Evolutionary conservation across 2,888 invertebrate species (phyloP), one percentile per base, ranked within the genome.

Genomic region (Drosophila paramelanica): DNA sequence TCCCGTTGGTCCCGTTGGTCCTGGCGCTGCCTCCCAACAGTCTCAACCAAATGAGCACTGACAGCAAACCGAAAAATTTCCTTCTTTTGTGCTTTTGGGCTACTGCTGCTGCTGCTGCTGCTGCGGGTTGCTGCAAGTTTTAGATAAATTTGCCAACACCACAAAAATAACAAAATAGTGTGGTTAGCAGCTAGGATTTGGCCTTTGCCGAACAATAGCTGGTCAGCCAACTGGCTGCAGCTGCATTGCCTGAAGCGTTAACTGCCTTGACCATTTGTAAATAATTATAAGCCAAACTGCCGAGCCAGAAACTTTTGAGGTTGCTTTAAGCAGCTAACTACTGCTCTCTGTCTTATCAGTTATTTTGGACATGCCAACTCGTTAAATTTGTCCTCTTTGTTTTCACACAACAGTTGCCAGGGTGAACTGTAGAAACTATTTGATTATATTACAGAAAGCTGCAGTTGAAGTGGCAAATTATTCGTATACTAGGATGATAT

Each of bases 131-230:
- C 55, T 62, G 72, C 81, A 53, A 83, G 66, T 77, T 74, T 74
- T 71, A 74, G 67, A 86, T 77, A 86, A 80, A 85, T 70, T 71
- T 80, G 72, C 49, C 64, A 67, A 57, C 56, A 67, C 89, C 85
- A 78, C 85, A 81, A 36, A 74, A 87, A 89, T 78, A 89, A 89
- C 81, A 78, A 84, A 87, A 83, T 74, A 74, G 68, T 89, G 85
- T 73, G 88, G 88, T 79, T 79, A 43, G 65, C 69, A 68, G 71
- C 59, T 61, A 72, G 83, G 83, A 88, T 75, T 84, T 79, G 23
- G 38, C 46, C 42, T 11, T 33, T 50, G 53, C 25, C 43, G 50
- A 17, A 51, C 65, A 60, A 52, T 52, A 36, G n/a, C 43, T 36
- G 8, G 17, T 10, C 50, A 45, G 33, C 20, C 27, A 36, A 25